Conservation (phyloP, 2,797 vertebrate species). For the Ctenochaetus hawaiiensis region DNA sequence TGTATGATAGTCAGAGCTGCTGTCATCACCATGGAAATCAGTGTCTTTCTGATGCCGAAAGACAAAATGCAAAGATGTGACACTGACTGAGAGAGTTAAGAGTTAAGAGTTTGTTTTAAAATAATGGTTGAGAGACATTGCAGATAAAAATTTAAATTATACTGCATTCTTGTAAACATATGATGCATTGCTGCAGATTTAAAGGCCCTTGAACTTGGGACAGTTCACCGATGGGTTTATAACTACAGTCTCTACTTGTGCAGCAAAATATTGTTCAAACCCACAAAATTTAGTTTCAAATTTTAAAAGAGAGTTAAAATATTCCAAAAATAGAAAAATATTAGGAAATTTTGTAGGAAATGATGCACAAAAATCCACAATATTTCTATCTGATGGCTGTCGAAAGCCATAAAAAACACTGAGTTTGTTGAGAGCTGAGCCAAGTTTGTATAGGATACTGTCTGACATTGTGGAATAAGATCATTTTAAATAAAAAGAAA, state of each 20-base stretch:
- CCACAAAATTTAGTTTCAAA: not conserved
- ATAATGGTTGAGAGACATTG: not conserved
- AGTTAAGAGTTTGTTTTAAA: not conserved
- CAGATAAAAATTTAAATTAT: not conserved
- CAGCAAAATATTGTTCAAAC: not conserved
- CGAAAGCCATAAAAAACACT: too few relatives aligned
- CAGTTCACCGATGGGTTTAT: too few relatives aligned
- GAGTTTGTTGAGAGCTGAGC: not conserved
- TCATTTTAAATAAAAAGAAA: too few relatives aligned
- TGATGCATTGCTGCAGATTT: too few relatives aligned
- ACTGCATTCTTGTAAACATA: not conserved
- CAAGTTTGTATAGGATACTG: not conserved
- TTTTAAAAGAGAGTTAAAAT: too few relatives aligned
- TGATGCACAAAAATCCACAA: not conserved
- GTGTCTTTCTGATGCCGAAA: not conserved
- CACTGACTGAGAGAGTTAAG: not conserved
- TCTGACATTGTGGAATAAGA: too few relatives aligned
- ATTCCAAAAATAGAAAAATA: not conserved
- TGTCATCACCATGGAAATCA: not conserved
- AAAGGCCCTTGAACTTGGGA: not conserved
- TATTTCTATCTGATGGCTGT: not conserved
- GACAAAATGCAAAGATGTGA: not conserved
- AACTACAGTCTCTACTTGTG: not conserved
- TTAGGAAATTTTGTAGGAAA: not conserved
- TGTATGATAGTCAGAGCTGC: not conserved